Evolutionary conservation across 2,888 invertebrate genomes (phyloP).

Genomic region (Pycnomerus fuliginosus): DNA sequence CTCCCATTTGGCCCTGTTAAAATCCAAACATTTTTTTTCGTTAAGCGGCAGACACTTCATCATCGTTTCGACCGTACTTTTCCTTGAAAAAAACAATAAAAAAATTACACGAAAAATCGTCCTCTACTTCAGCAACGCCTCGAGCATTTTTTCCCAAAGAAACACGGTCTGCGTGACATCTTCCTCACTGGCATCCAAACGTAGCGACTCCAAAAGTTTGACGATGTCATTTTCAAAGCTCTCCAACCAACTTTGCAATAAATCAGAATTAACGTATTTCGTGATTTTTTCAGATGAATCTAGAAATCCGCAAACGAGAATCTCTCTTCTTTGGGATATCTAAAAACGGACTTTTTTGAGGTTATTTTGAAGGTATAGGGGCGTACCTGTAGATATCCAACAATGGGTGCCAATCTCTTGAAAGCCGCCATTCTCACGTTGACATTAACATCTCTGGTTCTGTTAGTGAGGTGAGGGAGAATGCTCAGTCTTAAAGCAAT

Average conservation of each 20-base stretch:
- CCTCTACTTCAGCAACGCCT: constrained; percentile 8
- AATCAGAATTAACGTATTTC: constrained; percentile 52
- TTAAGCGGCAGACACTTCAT: not conserved
- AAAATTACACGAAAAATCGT: not conserved
- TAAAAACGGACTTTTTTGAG: constrained; percentile 39
- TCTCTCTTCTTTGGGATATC: constrained; percentile 62
- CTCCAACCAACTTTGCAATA: constrained; percentile 76
- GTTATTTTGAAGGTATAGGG: constrained; percentile 13
- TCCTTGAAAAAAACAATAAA: not conserved
- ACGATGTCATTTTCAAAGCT: constrained; percentile 70
- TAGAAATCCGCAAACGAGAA: constrained; percentile 64
- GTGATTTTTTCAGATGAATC: constrained; percentile 59
- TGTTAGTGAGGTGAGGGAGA: constrained; percentile 67
- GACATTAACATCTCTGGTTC: constrained; percentile 76
- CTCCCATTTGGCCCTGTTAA: constrained; percentile 57
- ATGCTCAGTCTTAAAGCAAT: constrained; percentile 73
- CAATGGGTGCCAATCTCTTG: constrained; percentile 34
- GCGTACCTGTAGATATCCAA: constrained; percentile 34
- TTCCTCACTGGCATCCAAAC: constrained; percentile 66
- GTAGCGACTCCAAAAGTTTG: constrained; percentile 70
- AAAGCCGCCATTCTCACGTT: constrained; percentile 67
- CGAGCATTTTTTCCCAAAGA: constrained; percentile 1
- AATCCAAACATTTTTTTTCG: constrained; percentile 39
- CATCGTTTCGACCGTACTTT: not conserved
- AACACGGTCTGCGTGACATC: constrained; percentile 60